Percentiles rank a stretch among this genome's conserved stretches.
These are phyloP conservation scores for Lepidocyrtinus sp. DNA, from an alignment of 2,888 invertebrate species.

Conservation along the genomic window DNA sequence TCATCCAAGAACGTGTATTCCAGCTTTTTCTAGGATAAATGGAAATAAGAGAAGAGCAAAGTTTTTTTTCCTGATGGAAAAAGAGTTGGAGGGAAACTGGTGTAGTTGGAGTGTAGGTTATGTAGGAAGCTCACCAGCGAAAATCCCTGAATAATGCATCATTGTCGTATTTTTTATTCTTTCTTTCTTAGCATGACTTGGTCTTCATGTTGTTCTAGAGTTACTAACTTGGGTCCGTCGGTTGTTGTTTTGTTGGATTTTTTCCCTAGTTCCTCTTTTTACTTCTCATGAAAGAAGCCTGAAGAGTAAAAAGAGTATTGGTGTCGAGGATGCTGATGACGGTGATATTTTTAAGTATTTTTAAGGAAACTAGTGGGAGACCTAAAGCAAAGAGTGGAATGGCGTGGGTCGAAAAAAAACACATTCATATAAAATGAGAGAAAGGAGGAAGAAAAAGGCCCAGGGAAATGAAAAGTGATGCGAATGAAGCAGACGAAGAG, in stretches of 20 bases:
- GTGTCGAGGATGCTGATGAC: constrained; percentile 23
- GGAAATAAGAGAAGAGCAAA: constrained; percentile 32
- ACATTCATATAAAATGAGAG: neutral
- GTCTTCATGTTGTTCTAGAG: constrained; percentile 11
- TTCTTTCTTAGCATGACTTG: constrained; percentile 20
- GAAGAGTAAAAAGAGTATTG: neutral
- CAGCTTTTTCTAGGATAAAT: constrained; percentile 40
- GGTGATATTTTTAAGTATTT: constrained; percentile 47
- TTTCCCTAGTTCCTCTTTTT: constrained; percentile 13
- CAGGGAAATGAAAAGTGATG: constrained; percentile 56
- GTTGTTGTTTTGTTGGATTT: constrained; percentile 39
- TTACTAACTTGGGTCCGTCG: constrained; percentile 19
- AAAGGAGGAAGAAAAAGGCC: constrained; percentile 48
- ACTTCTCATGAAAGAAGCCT: constrained; percentile 30
- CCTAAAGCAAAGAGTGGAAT: neutral
- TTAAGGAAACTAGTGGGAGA: constrained; percentile 17
- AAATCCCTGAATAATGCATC: constrained; percentile 60
- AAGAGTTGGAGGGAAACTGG: constrained; percentile 10
- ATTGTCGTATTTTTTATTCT: constrained; percentile 55
- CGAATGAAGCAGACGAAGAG: constrained; percentile 4
- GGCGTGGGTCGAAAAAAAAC: constrained; percentile 43
- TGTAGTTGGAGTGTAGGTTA: too few relatives aligned
- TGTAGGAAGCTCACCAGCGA: constrained; percentile 30
- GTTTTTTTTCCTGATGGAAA: neutral
- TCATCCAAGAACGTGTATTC: neutral